phyloP scores from a whole-genome alignment of 2,113 vertebrate species.

The Dicerorhinus sumatrensis region DNA sequence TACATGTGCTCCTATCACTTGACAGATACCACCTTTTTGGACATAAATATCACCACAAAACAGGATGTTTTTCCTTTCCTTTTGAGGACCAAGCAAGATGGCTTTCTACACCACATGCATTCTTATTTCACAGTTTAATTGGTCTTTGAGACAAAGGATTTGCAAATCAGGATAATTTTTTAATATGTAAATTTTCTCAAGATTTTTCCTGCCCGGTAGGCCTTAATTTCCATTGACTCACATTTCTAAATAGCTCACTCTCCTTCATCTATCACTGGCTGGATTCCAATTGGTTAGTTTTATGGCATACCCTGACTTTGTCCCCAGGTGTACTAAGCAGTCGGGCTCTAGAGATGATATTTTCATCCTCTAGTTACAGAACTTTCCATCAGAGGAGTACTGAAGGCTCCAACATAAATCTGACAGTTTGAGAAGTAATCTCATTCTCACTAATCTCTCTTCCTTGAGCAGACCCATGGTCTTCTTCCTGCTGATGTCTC shows the following conservation, averaged over 20 bases:
- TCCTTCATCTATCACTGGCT: background rate
- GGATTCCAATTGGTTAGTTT: constrained; percentile 23
- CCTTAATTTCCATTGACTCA: background rate
- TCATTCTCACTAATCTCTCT: background rate
- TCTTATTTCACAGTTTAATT: constrained; percentile 14
- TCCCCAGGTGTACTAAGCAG: background rate
- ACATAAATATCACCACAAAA: background rate
- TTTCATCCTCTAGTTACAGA: constrained; percentile 14
- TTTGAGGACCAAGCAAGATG: background rate
- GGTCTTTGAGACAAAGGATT: background rate
- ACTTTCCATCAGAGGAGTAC: background rate
- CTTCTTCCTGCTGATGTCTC: background rate
- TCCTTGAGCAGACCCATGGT: background rate
- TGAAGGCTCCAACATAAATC: background rate
- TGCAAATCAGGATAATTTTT: background rate
- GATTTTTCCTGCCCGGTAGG: background rate
- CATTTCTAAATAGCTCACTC: constrained; percentile 40
- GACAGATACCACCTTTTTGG: background rate
- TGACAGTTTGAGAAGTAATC: background rate
- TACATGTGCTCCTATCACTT: background rate
- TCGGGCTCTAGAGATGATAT: background rate
- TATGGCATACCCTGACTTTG: background rate
- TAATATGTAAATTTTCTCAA: background rate
- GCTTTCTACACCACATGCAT: background rate
- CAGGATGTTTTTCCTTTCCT: background rate